phyloP scores from a whole-genome alignment of 2,888 invertebrate species.

The Lamproptera curius region DNA sequence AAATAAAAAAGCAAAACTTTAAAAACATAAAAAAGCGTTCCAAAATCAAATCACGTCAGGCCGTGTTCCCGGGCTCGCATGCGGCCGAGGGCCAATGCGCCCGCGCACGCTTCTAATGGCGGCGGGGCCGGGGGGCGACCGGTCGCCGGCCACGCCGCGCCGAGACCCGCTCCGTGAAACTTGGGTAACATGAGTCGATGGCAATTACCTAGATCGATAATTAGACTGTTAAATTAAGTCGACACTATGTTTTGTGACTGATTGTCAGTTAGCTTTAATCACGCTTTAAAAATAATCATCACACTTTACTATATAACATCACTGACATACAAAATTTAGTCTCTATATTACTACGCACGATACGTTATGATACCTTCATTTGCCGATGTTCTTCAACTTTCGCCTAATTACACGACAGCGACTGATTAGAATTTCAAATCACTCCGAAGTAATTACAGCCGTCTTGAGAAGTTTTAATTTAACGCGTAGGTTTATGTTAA shows the following conservation, averaged over 20 bases:
- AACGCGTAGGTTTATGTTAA: background rate
- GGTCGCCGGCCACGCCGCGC: slow-evolving; percentile 44
- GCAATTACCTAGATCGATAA: background rate
- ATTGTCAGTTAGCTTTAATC: too few relatives aligned
- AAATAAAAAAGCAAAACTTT: slow-evolving; percentile 1
- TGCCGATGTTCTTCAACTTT: background rate
- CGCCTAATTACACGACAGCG: background rate
- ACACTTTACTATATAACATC: too few relatives aligned
- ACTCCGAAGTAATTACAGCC: background rate
- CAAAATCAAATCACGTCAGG: slow-evolving; percentile 46
- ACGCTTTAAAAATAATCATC: too few relatives aligned
- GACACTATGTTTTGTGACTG: too few relatives aligned
- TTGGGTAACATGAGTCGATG: background rate
- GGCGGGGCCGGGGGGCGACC: slow-evolving; percentile 48
- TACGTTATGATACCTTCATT: background rate
- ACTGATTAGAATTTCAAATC: background rate
- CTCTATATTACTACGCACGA: too few relatives aligned
- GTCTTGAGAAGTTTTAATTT: background rate
- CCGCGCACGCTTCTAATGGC: slow-evolving; percentile 71
- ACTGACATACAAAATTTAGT: too few relatives aligned
- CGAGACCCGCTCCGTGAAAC: slow-evolving; percentile 28
- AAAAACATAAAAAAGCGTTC: slow-evolving; percentile 27
- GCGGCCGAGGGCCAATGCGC: slow-evolving; percentile 69
- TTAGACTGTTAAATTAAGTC: too few relatives aligned
- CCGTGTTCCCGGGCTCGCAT: slow-evolving; percentile 45